Evolutionary conservation across 2,113 vertebrate genomes (phyloP).

Genomic region (Macroglossus sobrinus): DNA sequence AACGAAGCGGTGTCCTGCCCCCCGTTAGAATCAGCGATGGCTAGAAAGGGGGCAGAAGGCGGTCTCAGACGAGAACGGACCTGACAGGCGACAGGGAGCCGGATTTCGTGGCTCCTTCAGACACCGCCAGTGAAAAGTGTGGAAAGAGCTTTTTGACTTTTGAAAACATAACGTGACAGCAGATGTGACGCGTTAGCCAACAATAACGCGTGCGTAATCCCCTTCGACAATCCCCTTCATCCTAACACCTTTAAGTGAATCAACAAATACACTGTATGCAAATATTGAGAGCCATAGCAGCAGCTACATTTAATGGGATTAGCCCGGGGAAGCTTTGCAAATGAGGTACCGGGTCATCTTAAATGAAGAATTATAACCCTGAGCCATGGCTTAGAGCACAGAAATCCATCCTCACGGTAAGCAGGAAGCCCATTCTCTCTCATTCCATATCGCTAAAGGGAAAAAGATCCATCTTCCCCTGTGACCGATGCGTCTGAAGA

Average conservation of each 20-base stretch:
- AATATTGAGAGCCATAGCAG: not conserved
- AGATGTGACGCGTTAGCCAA: not conserved
- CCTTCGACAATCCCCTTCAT: not conserved
- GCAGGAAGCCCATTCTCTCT: not conserved
- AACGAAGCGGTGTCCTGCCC: not conserved
- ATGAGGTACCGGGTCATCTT: not conserved
- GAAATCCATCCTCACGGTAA: conserved; percentile 35
- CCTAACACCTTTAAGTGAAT: not conserved
- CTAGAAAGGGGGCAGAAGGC: not conserved
- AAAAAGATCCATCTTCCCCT: not conserved
- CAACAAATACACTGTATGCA: not conserved
- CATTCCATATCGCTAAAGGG: not conserved
- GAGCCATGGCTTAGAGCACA: not conserved
- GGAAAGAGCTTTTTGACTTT: not conserved
- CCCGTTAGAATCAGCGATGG: not conserved
- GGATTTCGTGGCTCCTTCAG: not conserved
- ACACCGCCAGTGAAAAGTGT: not conserved
- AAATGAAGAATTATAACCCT: conserved; percentile 23
- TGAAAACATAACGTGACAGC: not conserved
- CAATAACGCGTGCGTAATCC: not conserved
- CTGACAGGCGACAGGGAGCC: not conserved
- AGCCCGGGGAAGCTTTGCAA: not conserved
- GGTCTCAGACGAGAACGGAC: not conserved
- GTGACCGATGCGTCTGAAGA: not conserved
- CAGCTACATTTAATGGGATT: not conserved